phyloP scores from a whole-genome alignment of 1,140 invertebrate genomes.

The Melitaea cinxia region DNA sequence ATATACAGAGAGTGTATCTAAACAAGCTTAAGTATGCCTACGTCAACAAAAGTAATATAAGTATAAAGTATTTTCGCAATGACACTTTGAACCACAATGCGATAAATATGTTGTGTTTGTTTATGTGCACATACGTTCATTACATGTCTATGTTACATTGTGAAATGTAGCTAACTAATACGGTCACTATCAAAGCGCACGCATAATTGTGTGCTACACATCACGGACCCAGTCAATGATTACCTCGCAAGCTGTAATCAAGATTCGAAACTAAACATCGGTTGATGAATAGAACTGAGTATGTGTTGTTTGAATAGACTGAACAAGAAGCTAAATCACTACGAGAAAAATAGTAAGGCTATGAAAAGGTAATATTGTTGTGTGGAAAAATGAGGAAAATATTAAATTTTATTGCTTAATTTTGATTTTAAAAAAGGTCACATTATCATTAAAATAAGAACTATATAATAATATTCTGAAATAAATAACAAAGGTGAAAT shows the following conservation, averaged over 20 bases:
- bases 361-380: not conserved
- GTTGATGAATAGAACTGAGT: not conserved
- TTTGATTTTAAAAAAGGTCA: too few relatives aligned
- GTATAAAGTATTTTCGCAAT: too few relatives aligned
- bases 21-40: too few relatives aligned
- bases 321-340: not conserved
- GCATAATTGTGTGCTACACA: slow-evolving; percentile 4
- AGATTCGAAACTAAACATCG: slow-evolving; percentile 5
- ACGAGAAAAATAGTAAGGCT: not conserved
- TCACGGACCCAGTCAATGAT: not conserved
- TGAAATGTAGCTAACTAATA: not conserved
- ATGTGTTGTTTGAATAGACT: not conserved
- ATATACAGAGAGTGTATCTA: too few relatives aligned
- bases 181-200: slow-evolving; percentile 5
- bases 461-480: too few relatives aligned
- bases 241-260: slow-evolving; percentile 3
- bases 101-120: not conserved
- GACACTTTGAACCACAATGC: too few relatives aligned
- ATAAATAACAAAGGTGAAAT: too few relatives aligned
- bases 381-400: not conserved
- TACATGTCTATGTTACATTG: not conserved
- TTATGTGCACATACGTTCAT: not conserved
- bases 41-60: too few relatives aligned
- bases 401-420: too few relatives aligned
- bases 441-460: too few relatives aligned